phyloP scores from a whole-genome alignment of 92 coral and sea anemone species.

The Isaurus tuberculatus region DNA sequence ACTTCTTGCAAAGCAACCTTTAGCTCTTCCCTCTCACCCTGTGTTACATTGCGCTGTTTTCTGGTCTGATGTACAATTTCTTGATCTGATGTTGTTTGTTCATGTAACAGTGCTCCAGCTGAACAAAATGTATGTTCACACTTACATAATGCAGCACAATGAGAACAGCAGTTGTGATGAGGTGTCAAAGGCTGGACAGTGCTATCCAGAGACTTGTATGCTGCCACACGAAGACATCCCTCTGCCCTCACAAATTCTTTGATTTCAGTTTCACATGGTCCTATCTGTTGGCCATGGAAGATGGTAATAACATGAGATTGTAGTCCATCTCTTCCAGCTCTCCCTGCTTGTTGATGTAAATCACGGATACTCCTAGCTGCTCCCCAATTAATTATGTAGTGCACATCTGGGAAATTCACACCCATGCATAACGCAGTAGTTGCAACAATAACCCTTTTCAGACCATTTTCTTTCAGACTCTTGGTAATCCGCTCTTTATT shows the following conservation, averaged over 20 bases:
- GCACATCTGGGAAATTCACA: slow-evolving; percentile 26
- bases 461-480: slow-evolving; percentile 2
- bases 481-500: neutral
- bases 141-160: slow-evolving; percentile 54
- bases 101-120: slow-evolving; percentile 25
- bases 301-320: slow-evolving; percentile 47
- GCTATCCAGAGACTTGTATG: slow-evolving; percentile 65
- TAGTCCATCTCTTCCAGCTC: slow-evolving; percentile 32
- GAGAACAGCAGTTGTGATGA: slow-evolving; percentile 66
- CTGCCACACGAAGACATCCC: slow-evolving; percentile 70
- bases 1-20: slow-evolving; percentile 56
- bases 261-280: slow-evolving; percentile 65
- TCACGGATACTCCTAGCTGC: slow-evolving; percentile 23
- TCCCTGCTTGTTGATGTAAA: neutral
- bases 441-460: slow-evolving; percentile 22
- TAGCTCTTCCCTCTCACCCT: slow-evolving; percentile 20
- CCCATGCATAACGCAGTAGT: slow-evolving; percentile 30
- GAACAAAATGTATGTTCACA: slow-evolving; percentile 54
- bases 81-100: too few relatives aligned
- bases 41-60: slow-evolving; percentile 37
- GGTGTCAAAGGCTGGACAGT: slow-evolving; percentile 54
- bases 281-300: slow-evolving; percentile 71
- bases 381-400: slow-evolving; percentile 23
- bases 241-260: slow-evolving; percentile 64
- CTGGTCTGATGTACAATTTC: too few relatives aligned